phyloP scores from a whole-genome alignment of 2,797 vertebrate species.

The Pseudomugil tenellus region DNA sequence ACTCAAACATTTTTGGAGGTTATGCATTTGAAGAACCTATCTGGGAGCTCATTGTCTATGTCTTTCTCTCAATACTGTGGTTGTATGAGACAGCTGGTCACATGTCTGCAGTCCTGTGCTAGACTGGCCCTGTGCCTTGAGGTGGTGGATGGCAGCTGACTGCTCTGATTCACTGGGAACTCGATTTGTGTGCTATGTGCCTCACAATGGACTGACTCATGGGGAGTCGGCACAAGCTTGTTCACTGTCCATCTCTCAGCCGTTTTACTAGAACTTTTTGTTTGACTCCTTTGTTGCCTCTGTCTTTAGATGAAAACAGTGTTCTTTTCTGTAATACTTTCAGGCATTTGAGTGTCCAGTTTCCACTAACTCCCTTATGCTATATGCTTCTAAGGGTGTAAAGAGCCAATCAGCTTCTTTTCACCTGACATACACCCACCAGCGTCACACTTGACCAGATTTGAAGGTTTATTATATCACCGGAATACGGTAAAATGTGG shows the following conservation, averaged over 20 bases:
- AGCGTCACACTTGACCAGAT: not conserved
- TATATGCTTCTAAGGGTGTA: not conserved
- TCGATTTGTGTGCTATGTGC: slow-evolving; percentile 60
- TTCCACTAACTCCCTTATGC: not conserved
- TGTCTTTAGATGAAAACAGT: slow-evolving; percentile 54
- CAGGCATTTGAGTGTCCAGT: slow-evolving; percentile 5
- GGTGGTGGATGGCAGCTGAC: slow-evolving; percentile 74
- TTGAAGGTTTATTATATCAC: not conserved
- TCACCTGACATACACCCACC: slow-evolving; percentile 1
- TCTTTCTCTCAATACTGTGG: slow-evolving; percentile 42
- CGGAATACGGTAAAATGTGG: not conserved
- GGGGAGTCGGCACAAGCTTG: slow-evolving; percentile 44
- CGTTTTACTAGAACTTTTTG: slow-evolving; percentile 56
- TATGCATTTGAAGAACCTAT: slow-evolving; percentile 11
- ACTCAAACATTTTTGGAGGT: slow-evolving; percentile 38
- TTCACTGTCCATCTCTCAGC: slow-evolving; percentile 51
- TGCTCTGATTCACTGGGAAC: slow-evolving; percentile 67
- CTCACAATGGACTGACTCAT: slow-evolving; percentile 75
- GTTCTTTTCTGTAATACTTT: slow-evolving; percentile 38
- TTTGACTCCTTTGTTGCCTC: slow-evolving; percentile 69
- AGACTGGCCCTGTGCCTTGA: slow-evolving; percentile 70
- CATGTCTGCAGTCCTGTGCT: slow-evolving; percentile 70
- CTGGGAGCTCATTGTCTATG: slow-evolving; percentile 32
- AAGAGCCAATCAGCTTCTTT: not conserved
- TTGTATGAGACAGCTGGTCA: slow-evolving; percentile 72